Evolutionary conservation across 2,113 vertebrate genomes (phyloP), one percentile per base, ranked within the genome.

Genomic region (Otolemur garnettii): DNA sequence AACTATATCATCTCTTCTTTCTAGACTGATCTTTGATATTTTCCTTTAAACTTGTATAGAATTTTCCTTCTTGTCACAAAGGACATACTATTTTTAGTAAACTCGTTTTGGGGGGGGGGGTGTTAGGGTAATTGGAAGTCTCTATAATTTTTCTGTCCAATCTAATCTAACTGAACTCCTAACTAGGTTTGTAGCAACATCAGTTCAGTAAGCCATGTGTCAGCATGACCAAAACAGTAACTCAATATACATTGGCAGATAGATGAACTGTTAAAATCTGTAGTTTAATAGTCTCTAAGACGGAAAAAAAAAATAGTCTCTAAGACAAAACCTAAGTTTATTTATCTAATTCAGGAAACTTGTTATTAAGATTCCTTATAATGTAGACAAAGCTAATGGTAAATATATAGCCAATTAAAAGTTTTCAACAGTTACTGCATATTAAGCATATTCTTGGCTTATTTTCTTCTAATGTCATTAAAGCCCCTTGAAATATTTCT

Each of bases 1-100:
- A 35, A 91, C 81, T 87, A 33, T 90, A 82, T 35, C 80, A 38
- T 95, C 71, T 95, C 33, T 81, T 96, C 59, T 95, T 94, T 38
- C 74, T 87, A 96, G 91, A 83, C 28, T 74, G 68, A 64, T 2
- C 7, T 82, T n/a, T 60, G 95, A 33, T 50, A 38, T 94, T 97
- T 96, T 92, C 78, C n/a, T 85, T 94, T 78, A 62, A 68, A n/a
- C 74, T 78, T 35, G 53, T 71, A 0, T 84, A 81, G 50, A 87
- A 18, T 33, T 82, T 86, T 77, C 42, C 55, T 92, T 78, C 69
- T 18, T 96, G 74, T 96, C 69, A 91, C 53, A 57, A 74, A 78
- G 60, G 28, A 50, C 9, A 26, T 79, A 80, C 12, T 71, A 15
- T 89, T 94, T 82, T 94, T 55, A 92, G 53, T 87, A 71, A 86